These are phyloP conservation scores for Coryphaenoides rupestris DNA, from an alignment of 2,113 vertebrate species.

Conservation along the genomic window DNA sequence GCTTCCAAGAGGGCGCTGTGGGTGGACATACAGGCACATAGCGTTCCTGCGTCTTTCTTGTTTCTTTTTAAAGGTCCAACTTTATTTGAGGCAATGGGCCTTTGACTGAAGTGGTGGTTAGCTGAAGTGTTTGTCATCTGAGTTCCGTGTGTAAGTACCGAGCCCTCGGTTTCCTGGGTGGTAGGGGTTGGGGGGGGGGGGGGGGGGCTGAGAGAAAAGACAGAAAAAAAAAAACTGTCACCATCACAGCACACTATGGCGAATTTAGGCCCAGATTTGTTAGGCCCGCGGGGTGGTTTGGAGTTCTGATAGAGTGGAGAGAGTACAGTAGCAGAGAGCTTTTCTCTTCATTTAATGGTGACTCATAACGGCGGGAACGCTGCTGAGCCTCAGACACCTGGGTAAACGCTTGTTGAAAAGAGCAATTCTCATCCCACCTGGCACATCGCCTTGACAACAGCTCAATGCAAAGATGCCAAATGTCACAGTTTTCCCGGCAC, in stretches of 20 bases:
- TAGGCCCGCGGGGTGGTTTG: constrained; percentile 3
- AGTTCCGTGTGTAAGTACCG: constrained; percentile 24
- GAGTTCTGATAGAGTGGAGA: constrained; percentile 7
- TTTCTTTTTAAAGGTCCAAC: constrained; percentile 12
- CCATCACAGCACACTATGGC: constrained; percentile 13
- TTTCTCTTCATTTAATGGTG: constrained; percentile 30
- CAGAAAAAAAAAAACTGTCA: constrained; percentile 13
- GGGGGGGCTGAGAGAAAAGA: too few species aligned
- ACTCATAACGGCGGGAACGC: constrained; percentile 51
- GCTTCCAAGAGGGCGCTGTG: constrained; percentile 19
- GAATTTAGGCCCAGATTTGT: constrained; percentile 38
- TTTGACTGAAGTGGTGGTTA: constrained; percentile 14
- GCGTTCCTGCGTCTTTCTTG: too few species aligned
- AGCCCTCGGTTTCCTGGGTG: constrained; percentile 13
- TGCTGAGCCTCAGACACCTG: constrained; percentile 49
- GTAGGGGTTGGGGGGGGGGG: too few species aligned
- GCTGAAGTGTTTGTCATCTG: constrained; percentile 22
- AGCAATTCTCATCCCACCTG: constrained; percentile 42
- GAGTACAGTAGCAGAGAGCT: constrained; percentile 10
- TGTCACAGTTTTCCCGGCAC: constrained; percentile 63
- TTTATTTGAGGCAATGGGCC: constrained; percentile 20
- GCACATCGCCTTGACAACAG: constrained; percentile 65
- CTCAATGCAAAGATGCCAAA: constrained; percentile 63
- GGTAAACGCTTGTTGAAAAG: constrained; percentile 55
- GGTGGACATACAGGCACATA: not conserved